A percentile compares a stretch with the other conserved stretches of the same genome.
phyloP scores from a whole-genome alignment of 2,888 invertebrate genomes.

The Tetranychus truncatus region DNA sequence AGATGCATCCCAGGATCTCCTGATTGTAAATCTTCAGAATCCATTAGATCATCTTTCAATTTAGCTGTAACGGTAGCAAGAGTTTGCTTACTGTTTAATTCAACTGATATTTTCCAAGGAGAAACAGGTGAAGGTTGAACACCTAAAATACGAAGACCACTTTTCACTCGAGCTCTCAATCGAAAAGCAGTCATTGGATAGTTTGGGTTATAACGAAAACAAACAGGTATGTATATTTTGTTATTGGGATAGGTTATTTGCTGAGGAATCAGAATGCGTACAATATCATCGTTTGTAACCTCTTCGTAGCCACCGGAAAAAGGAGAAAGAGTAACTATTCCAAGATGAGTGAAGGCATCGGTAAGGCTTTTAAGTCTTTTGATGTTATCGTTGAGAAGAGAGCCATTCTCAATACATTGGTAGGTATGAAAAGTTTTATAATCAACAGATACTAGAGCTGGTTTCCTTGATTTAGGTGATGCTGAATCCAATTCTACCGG shows the following conservation, averaged over 20 bases:
- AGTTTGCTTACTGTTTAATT: conserved; percentile 65
- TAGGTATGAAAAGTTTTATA: neutral
- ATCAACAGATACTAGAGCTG: neutral
- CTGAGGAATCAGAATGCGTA: conserved; percentile 67
- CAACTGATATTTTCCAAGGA: conserved; percentile 71
- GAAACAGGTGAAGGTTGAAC: conserved; percentile 49
- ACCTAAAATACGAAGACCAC: conserved; percentile 63
- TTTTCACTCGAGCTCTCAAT: conserved; percentile 65
- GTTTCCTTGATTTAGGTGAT: neutral
- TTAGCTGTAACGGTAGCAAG: conserved; percentile 67
- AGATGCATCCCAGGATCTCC: conserved; percentile 6
- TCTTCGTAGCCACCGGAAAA: conserved; percentile 65
- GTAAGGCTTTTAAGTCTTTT: neutral
- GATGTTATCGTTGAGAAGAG: neutral
- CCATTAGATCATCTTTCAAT: conserved; percentile 23
- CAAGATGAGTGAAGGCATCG: conserved; percentile 18
- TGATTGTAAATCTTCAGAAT: conserved; percentile 4
- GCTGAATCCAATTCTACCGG: conserved; percentile 22
- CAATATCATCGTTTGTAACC: conserved; percentile 58
- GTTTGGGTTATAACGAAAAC: conserved; percentile 40
- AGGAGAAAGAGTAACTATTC: conserved; percentile 50
- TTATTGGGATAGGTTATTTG: conserved; percentile 73
- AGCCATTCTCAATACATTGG: neutral
- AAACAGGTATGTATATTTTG: conserved; percentile 71
- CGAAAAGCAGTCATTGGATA: conserved; percentile 25